Evolutionary conservation across 2,888 invertebrate genomes (phyloP).

Genomic region (Rhabditophanes sp.): DNA sequence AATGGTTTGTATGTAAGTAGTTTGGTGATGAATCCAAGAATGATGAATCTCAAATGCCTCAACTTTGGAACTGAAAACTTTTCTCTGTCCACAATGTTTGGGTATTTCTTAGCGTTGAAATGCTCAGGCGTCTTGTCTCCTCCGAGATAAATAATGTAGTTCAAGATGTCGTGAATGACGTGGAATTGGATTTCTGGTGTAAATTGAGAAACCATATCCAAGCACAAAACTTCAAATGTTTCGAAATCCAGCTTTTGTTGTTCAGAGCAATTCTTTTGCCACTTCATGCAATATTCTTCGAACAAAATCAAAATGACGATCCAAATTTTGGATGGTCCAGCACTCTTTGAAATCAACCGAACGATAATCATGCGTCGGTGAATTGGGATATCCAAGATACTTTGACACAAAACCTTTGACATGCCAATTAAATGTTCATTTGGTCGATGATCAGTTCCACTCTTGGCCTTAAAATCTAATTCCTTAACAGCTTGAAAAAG

Average conservation of each 20-base stretch:
- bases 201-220: conserved; percentile 20
- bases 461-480: conserved; percentile 6
- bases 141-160: conserved; percentile 25
- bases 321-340: conserved; percentile 46
- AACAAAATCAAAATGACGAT: conserved; percentile 47
- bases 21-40: conserved; percentile 59
- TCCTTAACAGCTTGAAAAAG: conserved; percentile 25
- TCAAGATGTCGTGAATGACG: conserved; percentile 20
- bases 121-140: conserved; percentile 18
- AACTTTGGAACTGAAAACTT: conserved; percentile 62
- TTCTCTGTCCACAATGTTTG: conserved; percentile 57
- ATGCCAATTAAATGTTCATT: neutral
- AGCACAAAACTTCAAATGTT: conserved; percentile 29
- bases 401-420: conserved; percentile 1
- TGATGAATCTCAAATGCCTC: conserved; percentile 66
- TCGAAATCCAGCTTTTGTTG: conserved; percentile 20
- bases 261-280: conserved; percentile 24
- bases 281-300: conserved; percentile 45
- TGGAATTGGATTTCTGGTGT: conserved; percentile 21
- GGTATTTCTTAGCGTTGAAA: conserved; percentile 50
- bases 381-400: conserved; percentile 71
- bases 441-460: neutral
- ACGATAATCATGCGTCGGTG: conserved; percentile 58
- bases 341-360: conserved; percentile 19
- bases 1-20: conserved; percentile 58